Conservation (phyloP, 2,113 vertebrate genomes). For the Oncorhynchus clarkii region DNA sequence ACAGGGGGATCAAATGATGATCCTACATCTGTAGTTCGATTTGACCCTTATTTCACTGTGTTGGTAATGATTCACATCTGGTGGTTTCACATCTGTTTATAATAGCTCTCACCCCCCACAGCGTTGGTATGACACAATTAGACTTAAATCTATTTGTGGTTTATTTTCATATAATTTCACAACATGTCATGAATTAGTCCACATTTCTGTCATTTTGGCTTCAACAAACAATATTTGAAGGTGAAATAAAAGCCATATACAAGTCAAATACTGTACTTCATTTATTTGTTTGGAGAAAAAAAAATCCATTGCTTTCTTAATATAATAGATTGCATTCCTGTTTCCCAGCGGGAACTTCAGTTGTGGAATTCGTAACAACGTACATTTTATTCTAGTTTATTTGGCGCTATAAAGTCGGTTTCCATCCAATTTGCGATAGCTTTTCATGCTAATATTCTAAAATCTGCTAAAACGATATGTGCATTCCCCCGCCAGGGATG, state of each 20-base stretch:
- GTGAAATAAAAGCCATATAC: background rate
- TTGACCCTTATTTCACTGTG: background rate
- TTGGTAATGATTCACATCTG: background rate
- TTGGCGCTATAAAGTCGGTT: slow-evolving; percentile 4
- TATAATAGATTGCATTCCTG: background rate
- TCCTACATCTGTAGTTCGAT: background rate
- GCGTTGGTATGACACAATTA: background rate
- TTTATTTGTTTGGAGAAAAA: slow-evolving; percentile 2
- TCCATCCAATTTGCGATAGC: too few relatives aligned
- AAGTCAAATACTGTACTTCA: background rate
- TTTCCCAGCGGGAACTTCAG: too few relatives aligned
- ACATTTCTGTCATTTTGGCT: too few relatives aligned
- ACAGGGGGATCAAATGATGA: too few relatives aligned
- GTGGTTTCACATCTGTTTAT: background rate
- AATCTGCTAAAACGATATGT: too few relatives aligned
- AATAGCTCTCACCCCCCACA: background rate
- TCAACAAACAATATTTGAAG: background rate
- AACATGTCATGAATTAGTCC: background rate
- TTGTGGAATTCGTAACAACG: too few relatives aligned
- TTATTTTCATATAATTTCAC: background rate
- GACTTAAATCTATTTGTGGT: background rate
- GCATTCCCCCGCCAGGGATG: too few relatives aligned
- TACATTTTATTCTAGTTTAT: background rate
- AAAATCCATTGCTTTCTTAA: slow-evolving; percentile 11
- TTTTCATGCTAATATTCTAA: too few relatives aligned